Evolutionary conservation across 2,888 invertebrate species (phyloP), one percentile per base, ranked within the genome.

Genomic region (Globia sparganii): DNA sequence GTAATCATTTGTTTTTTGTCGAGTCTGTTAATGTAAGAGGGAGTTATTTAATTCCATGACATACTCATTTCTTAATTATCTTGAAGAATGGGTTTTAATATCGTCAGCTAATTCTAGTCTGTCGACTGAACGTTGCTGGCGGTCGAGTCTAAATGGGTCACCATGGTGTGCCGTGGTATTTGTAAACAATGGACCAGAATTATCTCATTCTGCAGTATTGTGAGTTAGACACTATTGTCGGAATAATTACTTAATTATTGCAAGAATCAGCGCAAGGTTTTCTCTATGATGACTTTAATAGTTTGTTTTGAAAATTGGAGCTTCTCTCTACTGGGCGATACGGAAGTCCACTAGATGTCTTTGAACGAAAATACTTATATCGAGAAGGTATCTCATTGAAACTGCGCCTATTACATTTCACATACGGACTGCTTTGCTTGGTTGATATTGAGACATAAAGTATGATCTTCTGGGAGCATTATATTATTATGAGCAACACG

Each of bases 281-380:
- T 15, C 18, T 67, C 2, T 66, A 5, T 40, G 5, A 28, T 40
- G 9, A 15, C 4, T 49, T 15, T 25, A 11, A 6, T 64, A 72
- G 62, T 75, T 43, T 59, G 18, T 28, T 56, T 34, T 77, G 72
- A 85, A 81, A 80, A 72, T 61, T 70, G 56, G 21, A 68, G 34
- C 75, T 61, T 64, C 59, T 69, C 13, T 53, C 66, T 59, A 49
- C 61, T 72, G 25, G 56, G 53, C 68, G 56, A 72, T 40, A 62
- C 59, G 34, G 53, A 71, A 74, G 43, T 77, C 59, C 61, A 79
- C 72, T 53, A 74, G 56, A 72, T 77, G 73, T 65, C 84, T 84
- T 86, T 86, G 80, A 80, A 84, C 58, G 65, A 74, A 77, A 77
- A 86, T 81, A 80, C 84, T 79, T 86, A 87, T 65, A 62, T 56